Evolutionary conservation across 92 coral and sea anemone genomes (phyloP), one percentile per base, ranked within the genome.

Genomic region (Heteractis magnifica): DNA sequence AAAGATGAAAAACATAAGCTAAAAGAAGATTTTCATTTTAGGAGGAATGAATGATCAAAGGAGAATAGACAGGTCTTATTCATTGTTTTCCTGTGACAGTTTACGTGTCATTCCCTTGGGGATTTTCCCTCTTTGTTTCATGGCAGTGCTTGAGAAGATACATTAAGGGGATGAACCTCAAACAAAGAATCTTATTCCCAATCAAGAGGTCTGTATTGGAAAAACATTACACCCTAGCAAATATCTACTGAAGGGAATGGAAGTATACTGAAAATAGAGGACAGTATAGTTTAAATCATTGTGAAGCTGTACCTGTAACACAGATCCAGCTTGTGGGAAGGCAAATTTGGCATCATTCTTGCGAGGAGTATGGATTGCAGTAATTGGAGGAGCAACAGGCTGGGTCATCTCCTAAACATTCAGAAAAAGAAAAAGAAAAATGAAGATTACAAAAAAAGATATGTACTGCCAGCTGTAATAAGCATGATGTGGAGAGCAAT

Each of bases 281-380:
- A 62, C 8, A 6, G 16, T 58, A 58, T 58, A 64, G 10, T 64
- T 20, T 52, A 60, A 60, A 15, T 34, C 65, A 50, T 71, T 50
- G 18, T 6, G 77, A 26, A 59, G 18, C 23, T n/a, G 20, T 56
- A 87, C 91, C 88, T 87, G 87, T 10, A 56, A 85, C 7, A 80
- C 44, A 13, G 84, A 49, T 64, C 56, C 74, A 56, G 72, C 72
- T n/a, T 82, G 89, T 80, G 94, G 92, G 81, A 95, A 95, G 7
- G 94, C 92, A 60, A 91, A 94, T 64, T 86, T 87, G 2, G 90
- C 89, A 71, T 83, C 89, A 8, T 88, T 90, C 71, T 93, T 93
- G 83, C 84, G 90, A 16, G 98, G 98, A 1, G 98, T 95, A 72
- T 92, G 95, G 58, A 95, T 94, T 13, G 98, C 98, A 4, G 98